Conservation (phyloP, 1,140 invertebrate species). For the Caligus rogercresseyi region DNA sequence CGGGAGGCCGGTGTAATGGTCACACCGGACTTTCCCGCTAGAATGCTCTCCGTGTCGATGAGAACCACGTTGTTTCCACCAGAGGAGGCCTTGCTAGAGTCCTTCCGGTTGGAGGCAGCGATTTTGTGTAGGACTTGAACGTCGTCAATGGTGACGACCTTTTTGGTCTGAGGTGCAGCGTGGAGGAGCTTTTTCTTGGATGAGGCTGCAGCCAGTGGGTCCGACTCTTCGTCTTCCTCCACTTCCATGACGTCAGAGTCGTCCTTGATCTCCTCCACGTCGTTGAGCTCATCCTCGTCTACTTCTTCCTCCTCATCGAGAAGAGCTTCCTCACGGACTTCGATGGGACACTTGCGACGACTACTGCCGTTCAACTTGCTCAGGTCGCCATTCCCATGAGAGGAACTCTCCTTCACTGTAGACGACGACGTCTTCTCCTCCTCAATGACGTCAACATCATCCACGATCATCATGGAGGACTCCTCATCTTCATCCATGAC, state of each 20-base stretch:
- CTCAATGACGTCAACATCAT: no score
- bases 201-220: background rate
- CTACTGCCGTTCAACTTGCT: background rate
- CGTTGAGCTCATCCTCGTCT: background rate
- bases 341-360: background rate
- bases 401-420: no score
- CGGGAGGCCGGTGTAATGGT: conserved; percentile 14
- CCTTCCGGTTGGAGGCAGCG: conserved; percentile 7
- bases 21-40: conserved; percentile 15
- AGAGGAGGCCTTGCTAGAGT: background rate
- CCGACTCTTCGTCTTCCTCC: conserved; percentile 8
- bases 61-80: background rate
- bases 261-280: conserved; percentile 18
- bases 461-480: no score
- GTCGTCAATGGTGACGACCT: conserved; percentile 19
- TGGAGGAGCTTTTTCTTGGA: background rate
- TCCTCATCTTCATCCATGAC: no score
- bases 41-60: conserved; percentile 13
- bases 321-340: background rate
- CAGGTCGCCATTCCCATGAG: background rate
- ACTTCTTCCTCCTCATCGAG: background rate
- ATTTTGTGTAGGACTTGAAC: conserved; percentile 6
- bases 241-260: conserved; percentile 18
- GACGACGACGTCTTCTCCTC: no score
- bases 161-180: background rate